These are phyloP conservation scores for Venustoraphidia nigricollis DNA, from an alignment of 2,888 invertebrate species.

Conservation along the genomic window DNA sequence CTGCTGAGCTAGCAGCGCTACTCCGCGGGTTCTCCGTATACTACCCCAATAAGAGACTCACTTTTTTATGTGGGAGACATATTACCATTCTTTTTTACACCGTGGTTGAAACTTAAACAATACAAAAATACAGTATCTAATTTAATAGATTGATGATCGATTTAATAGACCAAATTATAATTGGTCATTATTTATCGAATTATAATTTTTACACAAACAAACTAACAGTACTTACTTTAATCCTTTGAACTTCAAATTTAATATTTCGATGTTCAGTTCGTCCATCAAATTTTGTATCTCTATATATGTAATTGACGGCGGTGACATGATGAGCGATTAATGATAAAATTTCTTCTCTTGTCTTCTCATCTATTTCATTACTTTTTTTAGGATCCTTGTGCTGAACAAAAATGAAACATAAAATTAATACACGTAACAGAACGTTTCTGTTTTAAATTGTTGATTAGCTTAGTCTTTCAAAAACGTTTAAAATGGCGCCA, in stretches of 20 bases:
- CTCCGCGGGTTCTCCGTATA: too few species aligned
- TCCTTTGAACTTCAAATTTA: conserved; percentile 88
- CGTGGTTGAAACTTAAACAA: too few species aligned
- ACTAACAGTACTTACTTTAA: conserved; percentile 37
- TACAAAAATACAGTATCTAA: too few species aligned
- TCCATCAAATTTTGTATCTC: conserved; percentile 89
- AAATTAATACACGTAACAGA: conserved; percentile 5
- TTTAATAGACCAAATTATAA: too few species aligned
- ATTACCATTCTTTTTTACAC: too few species aligned
- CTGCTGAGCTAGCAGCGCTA: too few species aligned
- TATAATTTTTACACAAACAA: neutral
- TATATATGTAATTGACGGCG: conserved; percentile 94
- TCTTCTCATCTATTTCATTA: conserved; percentile 66
- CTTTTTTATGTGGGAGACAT: too few species aligned
- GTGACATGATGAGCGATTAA: conserved; percentile 97
- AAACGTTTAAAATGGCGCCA: too few species aligned
- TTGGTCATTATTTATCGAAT: neutral
- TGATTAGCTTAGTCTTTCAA: neutral
- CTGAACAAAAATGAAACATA: conserved; percentile 30
- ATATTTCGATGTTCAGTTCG: conserved; percentile 79
- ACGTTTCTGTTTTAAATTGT: neutral
- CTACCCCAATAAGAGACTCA: too few species aligned
- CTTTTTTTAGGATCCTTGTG: conserved; percentile 54
- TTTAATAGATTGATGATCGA: too few species aligned
- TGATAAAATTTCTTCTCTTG: conserved; percentile 91